These are phyloP conservation scores for Mamestra configurata DNA, from an alignment of 1,140 invertebrate species.

Conservation along the genomic window DNA sequence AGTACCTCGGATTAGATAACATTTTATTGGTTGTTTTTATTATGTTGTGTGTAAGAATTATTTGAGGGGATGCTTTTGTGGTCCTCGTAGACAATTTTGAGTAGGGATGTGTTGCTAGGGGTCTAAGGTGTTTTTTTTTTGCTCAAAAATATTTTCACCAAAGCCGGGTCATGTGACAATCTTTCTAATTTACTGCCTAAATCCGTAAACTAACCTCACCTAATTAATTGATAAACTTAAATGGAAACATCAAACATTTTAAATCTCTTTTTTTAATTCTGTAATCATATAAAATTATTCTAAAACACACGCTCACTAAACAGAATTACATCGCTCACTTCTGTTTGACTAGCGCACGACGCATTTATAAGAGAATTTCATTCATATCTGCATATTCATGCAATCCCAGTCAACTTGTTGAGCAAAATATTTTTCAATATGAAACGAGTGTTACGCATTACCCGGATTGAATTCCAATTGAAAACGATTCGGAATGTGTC, in stretches of 20 bases:
- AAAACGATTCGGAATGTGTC: constrained; percentile 49
- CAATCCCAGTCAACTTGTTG: constrained; percentile 44
- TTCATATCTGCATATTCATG: constrained; percentile 22
- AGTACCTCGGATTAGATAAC: constrained; percentile 41
- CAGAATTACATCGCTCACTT: neutral
- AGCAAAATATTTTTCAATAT: constrained; percentile 52
- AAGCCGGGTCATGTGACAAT: too few species aligned
- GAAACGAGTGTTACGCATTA: constrained; percentile 46
- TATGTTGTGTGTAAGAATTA: constrained; percentile 12
- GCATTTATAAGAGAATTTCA: constrained; percentile 44
- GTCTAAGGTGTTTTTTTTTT: too few species aligned
- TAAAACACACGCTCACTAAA: neutral
- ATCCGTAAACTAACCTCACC: too few species aligned
- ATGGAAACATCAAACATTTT: too few species aligned
- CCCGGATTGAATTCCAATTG: constrained; percentile 49
- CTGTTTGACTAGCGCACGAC: constrained; percentile 13
- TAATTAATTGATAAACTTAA: too few species aligned
- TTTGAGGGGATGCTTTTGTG: neutral
- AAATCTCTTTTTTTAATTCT: too few species aligned
- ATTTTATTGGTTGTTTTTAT: constrained; percentile 43
- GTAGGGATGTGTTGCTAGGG: too few species aligned
- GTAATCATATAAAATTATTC: neutral
- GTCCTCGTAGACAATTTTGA: neutral
- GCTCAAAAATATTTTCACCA: too few species aligned
- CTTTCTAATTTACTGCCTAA: too few species aligned